phyloP scores from a whole-genome alignment of 2,797 vertebrate genomes.

The Leuciscus waleckii region DNA sequence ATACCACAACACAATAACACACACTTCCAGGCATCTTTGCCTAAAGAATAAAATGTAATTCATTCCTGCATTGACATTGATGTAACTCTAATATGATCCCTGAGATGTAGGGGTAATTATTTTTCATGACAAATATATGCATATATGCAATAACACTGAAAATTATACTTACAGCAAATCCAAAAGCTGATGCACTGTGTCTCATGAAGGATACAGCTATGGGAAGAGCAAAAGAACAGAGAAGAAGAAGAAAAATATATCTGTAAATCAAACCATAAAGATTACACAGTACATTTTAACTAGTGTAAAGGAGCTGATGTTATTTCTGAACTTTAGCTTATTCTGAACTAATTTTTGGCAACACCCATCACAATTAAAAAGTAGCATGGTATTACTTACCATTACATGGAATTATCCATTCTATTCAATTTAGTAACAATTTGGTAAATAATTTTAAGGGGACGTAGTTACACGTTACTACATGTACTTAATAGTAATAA shows the following conservation, averaged over 20 bases:
- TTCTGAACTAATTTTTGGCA: not conserved
- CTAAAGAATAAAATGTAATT: not conserved
- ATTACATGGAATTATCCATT: not conserved
- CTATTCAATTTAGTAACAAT: too few species aligned
- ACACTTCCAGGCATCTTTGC: not conserved
- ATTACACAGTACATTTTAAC: not conserved
- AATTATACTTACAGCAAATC: conserved; percentile 94
- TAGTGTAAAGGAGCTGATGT: not conserved
- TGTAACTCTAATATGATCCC: not conserved
- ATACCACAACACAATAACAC: not conserved
- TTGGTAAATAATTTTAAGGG: too few species aligned
- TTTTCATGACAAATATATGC: conserved; percentile 70
- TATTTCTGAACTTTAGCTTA: not conserved
- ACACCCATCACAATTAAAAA: not conserved
- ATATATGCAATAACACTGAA: conserved; percentile 58
- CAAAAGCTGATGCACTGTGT: conserved; percentile 97
- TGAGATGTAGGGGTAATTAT: conserved; percentile 29
- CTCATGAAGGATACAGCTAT: conserved; percentile 97
- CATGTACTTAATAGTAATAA: too few species aligned
- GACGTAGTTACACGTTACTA: too few species aligned
- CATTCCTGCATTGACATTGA: not conserved
- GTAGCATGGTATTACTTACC: not conserved
- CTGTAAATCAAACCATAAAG: conserved; percentile 12
- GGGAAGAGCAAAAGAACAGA: conserved; percentile 73
- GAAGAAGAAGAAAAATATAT: conserved; percentile 66